Evolutionary conservation across 2,888 invertebrate genomes (phyloP), one percentile per base, ranked within the genome.

Genomic region (Lacanobia oleracea): DNA sequence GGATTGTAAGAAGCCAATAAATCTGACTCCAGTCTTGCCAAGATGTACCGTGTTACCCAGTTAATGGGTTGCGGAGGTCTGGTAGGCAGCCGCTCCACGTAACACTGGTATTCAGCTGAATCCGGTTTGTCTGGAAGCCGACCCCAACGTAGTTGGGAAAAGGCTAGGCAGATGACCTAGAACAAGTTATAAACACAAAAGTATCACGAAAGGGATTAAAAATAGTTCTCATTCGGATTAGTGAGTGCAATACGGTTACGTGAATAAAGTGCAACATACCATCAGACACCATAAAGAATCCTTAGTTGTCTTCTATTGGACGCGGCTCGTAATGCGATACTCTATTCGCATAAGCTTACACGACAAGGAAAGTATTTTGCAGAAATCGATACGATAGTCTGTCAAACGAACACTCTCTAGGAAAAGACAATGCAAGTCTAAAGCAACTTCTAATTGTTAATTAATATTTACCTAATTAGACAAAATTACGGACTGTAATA

Each of bases 341-440:
- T 48, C 54, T 53, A 57, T 75, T 59, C 62, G 50, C 10, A 62
- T 12, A 59, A 9, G 37, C 37, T 54, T 59, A 50, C 14, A 33
- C 18, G 23, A 12, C 16, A 48, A 21, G 33, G 27, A 59, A 43
- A 50, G 48, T 21, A 79, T 60, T 64, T 78, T n/a, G 5, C 62
- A 48, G 21, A 37, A 59, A 73, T 72, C 53, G 8, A 50, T 73
- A 53, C n/a, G 0, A 21, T 33, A 54, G 45, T 56, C 60, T 50
- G 27, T 27, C 43, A 54, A 56, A 61, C 37, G 50, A 72, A 40
- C n/a, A 27, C 18, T 50, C 6, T 8, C 23, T 16, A 21, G 14
- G 0, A 78, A 71, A 54, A 72, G 43, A 71, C 18, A 56, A 45
- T 37, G 14, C 7, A 4, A 45, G 14, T 54, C 18, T 71, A 21